These are phyloP conservation scores for Aphidius ervi DNA, from an alignment of 1,140 invertebrate species.

Conservation along the genomic window DNA sequence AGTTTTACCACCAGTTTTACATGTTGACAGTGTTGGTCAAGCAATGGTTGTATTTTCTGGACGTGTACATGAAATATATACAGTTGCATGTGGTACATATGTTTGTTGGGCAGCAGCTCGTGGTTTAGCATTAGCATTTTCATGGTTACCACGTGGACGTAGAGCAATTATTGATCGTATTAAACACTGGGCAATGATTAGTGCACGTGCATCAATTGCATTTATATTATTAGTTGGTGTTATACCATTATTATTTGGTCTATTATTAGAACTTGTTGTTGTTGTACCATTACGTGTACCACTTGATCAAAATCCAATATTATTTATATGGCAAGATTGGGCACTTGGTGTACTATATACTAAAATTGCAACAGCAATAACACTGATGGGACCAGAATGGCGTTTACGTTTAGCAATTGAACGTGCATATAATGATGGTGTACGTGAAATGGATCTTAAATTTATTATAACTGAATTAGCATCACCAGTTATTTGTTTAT, in stretches of 20 bases:
- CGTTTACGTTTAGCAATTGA: conserved; percentile 86
- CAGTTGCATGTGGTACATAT: conserved; percentile 90
- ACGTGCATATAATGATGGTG: conserved; percentile 83
- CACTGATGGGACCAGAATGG: conserved; percentile 98
- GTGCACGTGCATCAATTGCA: conserved; percentile 67
- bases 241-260: conserved; percentile 87
- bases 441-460: conserved; percentile 86
- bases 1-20: conserved; percentile 38
- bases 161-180: conserved; percentile 69
- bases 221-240: conserved; percentile 80
- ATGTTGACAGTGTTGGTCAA: conserved; percentile 34
- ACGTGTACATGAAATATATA: conserved; percentile 91
- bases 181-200: conserved; percentile 69
- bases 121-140: conserved; percentile 71
- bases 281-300: conserved; percentile 91
- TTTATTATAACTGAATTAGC: conserved; percentile 83
- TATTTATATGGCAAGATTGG: conserved; percentile 97
- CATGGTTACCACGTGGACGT: conserved; percentile 85
- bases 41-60: conserved; percentile 51
- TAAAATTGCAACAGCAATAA: conserved; percentile 95
- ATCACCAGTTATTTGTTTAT: conserved; percentile 80
- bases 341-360: conserved; percentile 94
- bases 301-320: conserved; percentile 87
- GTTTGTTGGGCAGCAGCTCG: conserved; percentile 85
- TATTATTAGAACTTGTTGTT: conserved; percentile 86